These are phyloP conservation scores for Papilio polytes DNA, from an alignment of 1,140 invertebrate species.

Conservation along the genomic window DNA sequence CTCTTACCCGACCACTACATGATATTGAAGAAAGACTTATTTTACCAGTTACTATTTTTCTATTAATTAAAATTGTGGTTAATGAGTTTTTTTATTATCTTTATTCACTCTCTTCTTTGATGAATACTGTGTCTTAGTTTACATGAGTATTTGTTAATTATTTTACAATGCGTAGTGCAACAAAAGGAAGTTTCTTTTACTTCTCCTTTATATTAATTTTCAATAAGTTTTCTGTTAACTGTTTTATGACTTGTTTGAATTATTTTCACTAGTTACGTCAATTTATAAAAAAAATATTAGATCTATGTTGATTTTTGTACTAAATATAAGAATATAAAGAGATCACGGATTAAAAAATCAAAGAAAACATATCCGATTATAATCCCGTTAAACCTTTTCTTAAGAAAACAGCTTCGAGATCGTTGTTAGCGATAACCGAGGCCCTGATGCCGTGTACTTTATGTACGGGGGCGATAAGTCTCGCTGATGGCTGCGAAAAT, in stretches of 20 bases:
- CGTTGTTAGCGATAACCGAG: slow-evolving; percentile 28
- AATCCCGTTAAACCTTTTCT: slow-evolving; percentile 27
- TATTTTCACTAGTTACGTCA: not conserved
- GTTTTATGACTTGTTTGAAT: not conserved
- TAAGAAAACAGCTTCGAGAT: slow-evolving; percentile 30
- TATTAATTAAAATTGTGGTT: slow-evolving; percentile 22
- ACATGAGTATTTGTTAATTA: no score
- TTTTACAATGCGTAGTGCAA: no score
- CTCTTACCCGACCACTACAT: slow-evolving; percentile 24
- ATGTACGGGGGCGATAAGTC: slow-evolving; percentile 22
- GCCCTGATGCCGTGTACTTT: slow-evolving; percentile 12
- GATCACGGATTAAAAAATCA: slow-evolving; percentile 14
- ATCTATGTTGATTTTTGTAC: not conserved
- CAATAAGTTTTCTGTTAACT: not conserved
- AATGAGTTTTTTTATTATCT: not conserved
- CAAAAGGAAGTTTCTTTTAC: not conserved
- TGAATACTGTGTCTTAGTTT: no score
- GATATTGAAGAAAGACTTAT: slow-evolving; percentile 29
- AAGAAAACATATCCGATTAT: slow-evolving; percentile 23
- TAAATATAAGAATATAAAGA: not conserved
- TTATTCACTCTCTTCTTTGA: not conserved
- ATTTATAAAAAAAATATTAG: not conserved
- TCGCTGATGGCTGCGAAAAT: slow-evolving; percentile 21
- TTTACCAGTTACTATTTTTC: not conserved
- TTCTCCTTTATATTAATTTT: no score